phyloP scores from a whole-genome alignment of 2,888 invertebrate species.

The Rugalucina vietnamica region DNA sequence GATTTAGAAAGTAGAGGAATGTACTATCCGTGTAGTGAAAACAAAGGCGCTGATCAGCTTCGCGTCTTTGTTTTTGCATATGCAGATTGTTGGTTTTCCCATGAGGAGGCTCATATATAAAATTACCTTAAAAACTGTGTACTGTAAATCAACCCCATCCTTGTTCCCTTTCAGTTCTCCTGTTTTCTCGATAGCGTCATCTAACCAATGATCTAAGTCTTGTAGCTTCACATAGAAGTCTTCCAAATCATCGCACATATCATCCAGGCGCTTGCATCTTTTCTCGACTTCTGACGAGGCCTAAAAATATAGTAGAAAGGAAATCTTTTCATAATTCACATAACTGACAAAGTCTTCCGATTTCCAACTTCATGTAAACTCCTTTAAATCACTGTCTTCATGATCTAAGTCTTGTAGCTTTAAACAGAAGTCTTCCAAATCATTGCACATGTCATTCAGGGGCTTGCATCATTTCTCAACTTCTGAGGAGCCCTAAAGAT shows the following conservation, averaged over 20 bases:
- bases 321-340: too few species aligned
- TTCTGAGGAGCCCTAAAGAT: constrained; percentile 72
- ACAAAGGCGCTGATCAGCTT: too few species aligned
- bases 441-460: constrained; percentile 90
- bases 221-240: constrained; percentile 90
- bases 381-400: too few species aligned
- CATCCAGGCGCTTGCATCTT: constrained; percentile 86
- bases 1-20: too few species aligned
- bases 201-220: constrained; percentile 80
- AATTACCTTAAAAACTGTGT: constrained; percentile 71
- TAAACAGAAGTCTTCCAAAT: constrained; percentile 93
- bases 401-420: constrained; percentile 77
- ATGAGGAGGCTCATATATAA: too few species aligned
- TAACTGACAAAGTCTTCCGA: too few species aligned
- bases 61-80: too few species aligned
- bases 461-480: constrained; percentile 68
- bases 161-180: constrained; percentile 71
- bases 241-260: constrained; percentile 91
- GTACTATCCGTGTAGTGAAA: too few species aligned
- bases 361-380: too few species aligned
- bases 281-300: constrained; percentile 73
- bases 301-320: too few species aligned
- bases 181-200: constrained; percentile 75
- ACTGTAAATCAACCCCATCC: constrained; percentile 70
- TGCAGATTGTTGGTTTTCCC: too few species aligned